Conservation (phyloP, 2,113 vertebrate species). For the Melanerpes aurifrons region DNA sequence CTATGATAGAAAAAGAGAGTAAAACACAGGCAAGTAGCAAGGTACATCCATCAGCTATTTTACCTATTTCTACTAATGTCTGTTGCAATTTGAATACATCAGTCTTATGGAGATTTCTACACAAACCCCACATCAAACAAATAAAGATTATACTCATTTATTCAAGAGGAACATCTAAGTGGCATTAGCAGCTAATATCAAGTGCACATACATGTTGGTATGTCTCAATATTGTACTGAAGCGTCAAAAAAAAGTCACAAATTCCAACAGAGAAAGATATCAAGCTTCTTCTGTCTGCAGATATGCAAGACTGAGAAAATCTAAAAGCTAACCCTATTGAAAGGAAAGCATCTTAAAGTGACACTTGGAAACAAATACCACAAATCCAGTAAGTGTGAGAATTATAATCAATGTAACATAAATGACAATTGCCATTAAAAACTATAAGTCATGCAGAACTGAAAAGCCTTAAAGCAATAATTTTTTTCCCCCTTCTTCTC, state of each 20-base stretch:
- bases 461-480: background rate
- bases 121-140: background rate
- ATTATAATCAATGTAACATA: background rate
- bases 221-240: background rate
- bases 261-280: background rate
- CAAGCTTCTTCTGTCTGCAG: background rate
- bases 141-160: background rate
- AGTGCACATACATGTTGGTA: background rate
- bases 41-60: background rate
- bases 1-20: background rate
- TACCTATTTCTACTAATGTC: background rate
- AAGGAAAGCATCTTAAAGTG: background rate
- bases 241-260: background rate
- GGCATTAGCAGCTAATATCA: background rate
- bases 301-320: background rate
- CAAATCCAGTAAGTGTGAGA: background rate
- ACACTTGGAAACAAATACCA: background rate
- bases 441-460: background rate
- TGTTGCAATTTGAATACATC: background rate
- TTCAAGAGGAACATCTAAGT: background rate
- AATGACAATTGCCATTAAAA: background rate
- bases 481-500: background rate
- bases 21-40: background rate
- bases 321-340: background rate
- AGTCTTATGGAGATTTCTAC: background rate